Evolutionary conservation across 2,888 invertebrate species (phyloP).

Genomic region (Drosophila fungiperda): DNA sequence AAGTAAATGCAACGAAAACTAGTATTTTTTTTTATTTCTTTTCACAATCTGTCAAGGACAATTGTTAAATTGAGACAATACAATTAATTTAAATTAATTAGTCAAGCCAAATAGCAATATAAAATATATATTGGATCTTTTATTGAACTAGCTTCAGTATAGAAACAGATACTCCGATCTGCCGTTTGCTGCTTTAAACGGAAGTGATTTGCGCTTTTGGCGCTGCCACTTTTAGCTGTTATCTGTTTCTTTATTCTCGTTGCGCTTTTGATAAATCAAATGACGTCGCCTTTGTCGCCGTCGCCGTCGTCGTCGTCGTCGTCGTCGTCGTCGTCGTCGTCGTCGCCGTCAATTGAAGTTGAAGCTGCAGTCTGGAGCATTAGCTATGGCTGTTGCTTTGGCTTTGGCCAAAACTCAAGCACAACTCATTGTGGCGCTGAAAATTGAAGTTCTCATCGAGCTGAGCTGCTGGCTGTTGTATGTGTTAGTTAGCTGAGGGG

Average conservation of each 20-base stretch:
- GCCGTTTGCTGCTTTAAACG: conserved; percentile 33
- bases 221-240: conserved; percentile 53
- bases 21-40: neutral
- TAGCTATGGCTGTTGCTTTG: conserved; percentile 2
- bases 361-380: conserved; percentile 26
- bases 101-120: no score
- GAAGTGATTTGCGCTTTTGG: conserved; percentile 69
- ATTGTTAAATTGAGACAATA: neutral
- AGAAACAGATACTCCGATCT: conserved; percentile 4
- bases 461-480: conserved; percentile 22
- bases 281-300: conserved; percentile 60
- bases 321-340: conserved; percentile 30
- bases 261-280: conserved; percentile 68
- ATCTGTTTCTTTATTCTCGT: conserved; percentile 48
- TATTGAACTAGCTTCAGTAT: neutral
- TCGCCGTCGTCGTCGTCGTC: no score
- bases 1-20: neutral
- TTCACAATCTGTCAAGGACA: neutral
- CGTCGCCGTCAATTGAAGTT: conserved; percentile 49
- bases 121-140: neutral
- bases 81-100: neutral
- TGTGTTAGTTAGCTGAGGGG: neutral
- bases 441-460: conserved; percentile 72
- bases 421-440: conserved; percentile 66
- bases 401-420: conserved; percentile 55